A percentile compares a stretch with the other conserved stretches of the same genome.
phyloP scores from a whole-genome alignment of 2,797 vertebrate species.

The Eulemur albifrons region DNA sequence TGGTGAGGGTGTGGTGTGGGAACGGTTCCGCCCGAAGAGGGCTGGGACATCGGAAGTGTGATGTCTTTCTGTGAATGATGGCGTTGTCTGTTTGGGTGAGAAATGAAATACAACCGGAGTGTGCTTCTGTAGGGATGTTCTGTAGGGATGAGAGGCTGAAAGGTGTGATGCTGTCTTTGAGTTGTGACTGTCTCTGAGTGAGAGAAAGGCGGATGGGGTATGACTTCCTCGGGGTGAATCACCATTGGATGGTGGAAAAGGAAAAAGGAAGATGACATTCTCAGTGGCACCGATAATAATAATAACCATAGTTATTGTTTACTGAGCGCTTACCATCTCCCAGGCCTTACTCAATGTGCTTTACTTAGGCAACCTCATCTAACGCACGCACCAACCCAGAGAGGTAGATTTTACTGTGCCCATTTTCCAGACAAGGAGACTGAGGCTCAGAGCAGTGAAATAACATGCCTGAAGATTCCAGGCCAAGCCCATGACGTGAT shows the following conservation, averaged over 20 bases:
- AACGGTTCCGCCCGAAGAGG: accelerated
- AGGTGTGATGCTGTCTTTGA: not conserved
- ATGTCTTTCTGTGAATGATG: not conserved
- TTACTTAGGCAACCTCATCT: not conserved
- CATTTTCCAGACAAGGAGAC: slow-evolving; percentile 11
- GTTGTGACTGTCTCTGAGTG: not conserved
- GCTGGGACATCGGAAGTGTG: accelerated
- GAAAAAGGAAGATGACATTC: not conserved
- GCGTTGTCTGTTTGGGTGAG: not conserved
- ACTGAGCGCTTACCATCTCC: not conserved
- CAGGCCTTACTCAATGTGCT: not conserved
- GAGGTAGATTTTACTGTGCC: not conserved
- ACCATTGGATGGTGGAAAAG: not conserved
- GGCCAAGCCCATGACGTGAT: accelerated
- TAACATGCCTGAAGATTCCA: not conserved
- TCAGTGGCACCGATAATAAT: not conserved
- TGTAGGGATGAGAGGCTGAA: not conserved
- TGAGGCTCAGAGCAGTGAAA: not conserved
- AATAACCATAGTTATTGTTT: not conserved
- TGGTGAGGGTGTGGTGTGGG: not conserved
- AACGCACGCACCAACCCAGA: not conserved
- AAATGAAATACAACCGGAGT: not conserved
- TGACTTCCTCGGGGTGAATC: not conserved
- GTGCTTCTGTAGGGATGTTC: not conserved
- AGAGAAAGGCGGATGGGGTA: not conserved